Base-by-base conservation (phyloP, 2,888 invertebrate species). In the Cephus sareptanus region DNA sequence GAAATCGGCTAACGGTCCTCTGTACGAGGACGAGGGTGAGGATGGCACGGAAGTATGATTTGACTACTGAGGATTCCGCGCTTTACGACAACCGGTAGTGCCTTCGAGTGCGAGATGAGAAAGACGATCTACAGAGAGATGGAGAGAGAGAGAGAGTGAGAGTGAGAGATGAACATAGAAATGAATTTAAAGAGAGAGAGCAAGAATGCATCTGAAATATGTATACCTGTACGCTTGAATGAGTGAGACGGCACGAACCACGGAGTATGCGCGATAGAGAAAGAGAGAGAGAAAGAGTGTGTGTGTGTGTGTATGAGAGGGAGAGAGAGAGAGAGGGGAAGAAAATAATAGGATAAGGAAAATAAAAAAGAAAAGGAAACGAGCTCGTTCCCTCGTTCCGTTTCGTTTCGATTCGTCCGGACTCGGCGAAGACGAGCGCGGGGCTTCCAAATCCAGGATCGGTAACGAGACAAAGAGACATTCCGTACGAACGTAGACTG, bases 11-110 rank as follows among this genome's bases (percentile, higher is more conserved):
- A 94, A 93, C 86, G 96, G 96, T 85, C 96, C 96, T 80, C 92
- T 97, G 82, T 97, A 96, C 89, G 97, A 97, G 90, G 97, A 97
- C 90, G 97, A 97, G 92, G 96, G 96, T 37, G 97, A 97, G 89
- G 97, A 97, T 85, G 97, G 97, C 83, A 97, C 97, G 86, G 97
- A 97, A 93, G 97, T 97, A 93, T 96, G 95, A 87, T 85, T 84
- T 80, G 79, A 81, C 75, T 77, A 70, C 34, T 86, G 91, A 89
- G 90, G 91, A 92, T 84, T 56, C 87, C 86, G 87, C 89, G 90
- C 89, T 90, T 90, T 85, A 82, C 79, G 79, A 80, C 80, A 86
- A 88, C 89, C 88, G 87, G 84, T 88, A 88, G 90, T 90, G 90
- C 90, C 90, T 90, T 90, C 80, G 76, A 81, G 30, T 33, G 71